These are phyloP conservation scores for Spilosoma lubricipeda DNA, from an alignment of 2,888 invertebrate genomes.

Conservation along the genomic window DNA sequence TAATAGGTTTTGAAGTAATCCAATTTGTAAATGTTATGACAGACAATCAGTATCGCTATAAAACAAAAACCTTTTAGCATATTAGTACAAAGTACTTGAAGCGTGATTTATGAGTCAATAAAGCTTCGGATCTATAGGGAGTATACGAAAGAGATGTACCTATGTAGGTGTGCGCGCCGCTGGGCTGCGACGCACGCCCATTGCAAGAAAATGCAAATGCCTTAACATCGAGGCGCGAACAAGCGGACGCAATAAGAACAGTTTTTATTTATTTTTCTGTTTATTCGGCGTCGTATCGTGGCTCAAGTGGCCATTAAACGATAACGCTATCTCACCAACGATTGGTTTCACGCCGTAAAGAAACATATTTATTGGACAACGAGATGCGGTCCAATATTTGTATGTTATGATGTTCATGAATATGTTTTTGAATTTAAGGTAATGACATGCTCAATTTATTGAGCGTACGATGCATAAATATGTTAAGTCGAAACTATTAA, in stretches of 20 bases:
- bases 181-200: constrained; percentile 19
- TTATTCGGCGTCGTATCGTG: constrained; percentile 61
- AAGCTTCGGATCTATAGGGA: constrained; percentile 43
- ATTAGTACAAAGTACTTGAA: constrained; percentile 52
- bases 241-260: constrained; percentile 66
- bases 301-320: constrained; percentile 75
- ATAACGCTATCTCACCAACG: constrained; percentile 76
- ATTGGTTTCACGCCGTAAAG: constrained; percentile 75
- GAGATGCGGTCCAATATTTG: constrained; percentile 38
- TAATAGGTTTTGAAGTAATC: constrained; percentile 40
- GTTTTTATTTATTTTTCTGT: constrained; percentile 64
- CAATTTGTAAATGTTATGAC: constrained; percentile 56
- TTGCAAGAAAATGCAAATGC: constrained; percentile 73
- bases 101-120: constrained; percentile 54
- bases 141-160: constrained; percentile 24
- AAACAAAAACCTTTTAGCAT: constrained; percentile 53
- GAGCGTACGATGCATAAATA: constrained; percentile 10
- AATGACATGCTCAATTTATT: constrained; percentile 24
- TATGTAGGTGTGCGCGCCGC: constrained; percentile 1
- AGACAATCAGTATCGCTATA: constrained; percentile 46
- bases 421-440: constrained; percentile 33
- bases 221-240: constrained; percentile 70
- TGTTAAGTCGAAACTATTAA: constrained; percentile 26
- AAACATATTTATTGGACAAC: constrained; percentile 59
- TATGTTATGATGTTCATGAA: constrained; percentile 41